These are phyloP conservation scores for Nomada ferruginata DNA, from an alignment of 2,888 invertebrate species.

Conservation along the genomic window DNA sequence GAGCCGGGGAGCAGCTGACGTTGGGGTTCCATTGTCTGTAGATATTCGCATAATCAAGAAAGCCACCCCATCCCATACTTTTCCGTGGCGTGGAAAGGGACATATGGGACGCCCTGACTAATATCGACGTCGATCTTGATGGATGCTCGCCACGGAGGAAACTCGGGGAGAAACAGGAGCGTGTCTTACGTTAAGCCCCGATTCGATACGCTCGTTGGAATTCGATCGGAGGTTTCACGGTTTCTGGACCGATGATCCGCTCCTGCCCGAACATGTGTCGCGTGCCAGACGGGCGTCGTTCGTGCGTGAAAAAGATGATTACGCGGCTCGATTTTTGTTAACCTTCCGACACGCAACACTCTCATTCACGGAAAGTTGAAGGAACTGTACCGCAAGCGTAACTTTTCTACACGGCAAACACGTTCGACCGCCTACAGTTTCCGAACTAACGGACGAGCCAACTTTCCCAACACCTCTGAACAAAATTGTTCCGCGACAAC, in stretches of 20 bases:
- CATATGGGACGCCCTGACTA: conserved; percentile 67
- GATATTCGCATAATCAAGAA: conserved; percentile 82
- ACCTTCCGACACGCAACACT: background rate
- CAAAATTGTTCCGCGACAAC: conserved; percentile 15
- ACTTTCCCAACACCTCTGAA: background rate
- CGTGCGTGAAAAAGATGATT: background rate
- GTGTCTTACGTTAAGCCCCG: conserved; percentile 1
- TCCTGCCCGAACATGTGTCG: background rate
- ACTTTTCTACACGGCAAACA: background rate
- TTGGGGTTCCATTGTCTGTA: conserved; percentile 78
- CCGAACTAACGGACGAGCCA: background rate
- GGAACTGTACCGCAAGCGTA: no score
- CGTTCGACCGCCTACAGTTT: background rate
- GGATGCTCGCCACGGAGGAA: conserved; percentile 41
- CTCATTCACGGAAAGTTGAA: no score
- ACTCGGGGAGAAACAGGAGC: background rate
- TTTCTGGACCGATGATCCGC: conserved; percentile 16
- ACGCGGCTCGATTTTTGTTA: background rate
- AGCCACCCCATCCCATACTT: conserved; percentile 72
- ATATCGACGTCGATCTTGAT: conserved; percentile 62
- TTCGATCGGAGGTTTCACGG: conserved; percentile 4
- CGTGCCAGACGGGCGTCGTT: background rate
- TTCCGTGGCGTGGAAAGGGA: conserved; percentile 74
- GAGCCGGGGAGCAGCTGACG: conserved; percentile 80
- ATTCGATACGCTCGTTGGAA: background rate